These are phyloP conservation scores for Pristionchus maxplancki DNA, from an alignment of 2,888 invertebrate genomes.

Conservation along the genomic window DNA sequence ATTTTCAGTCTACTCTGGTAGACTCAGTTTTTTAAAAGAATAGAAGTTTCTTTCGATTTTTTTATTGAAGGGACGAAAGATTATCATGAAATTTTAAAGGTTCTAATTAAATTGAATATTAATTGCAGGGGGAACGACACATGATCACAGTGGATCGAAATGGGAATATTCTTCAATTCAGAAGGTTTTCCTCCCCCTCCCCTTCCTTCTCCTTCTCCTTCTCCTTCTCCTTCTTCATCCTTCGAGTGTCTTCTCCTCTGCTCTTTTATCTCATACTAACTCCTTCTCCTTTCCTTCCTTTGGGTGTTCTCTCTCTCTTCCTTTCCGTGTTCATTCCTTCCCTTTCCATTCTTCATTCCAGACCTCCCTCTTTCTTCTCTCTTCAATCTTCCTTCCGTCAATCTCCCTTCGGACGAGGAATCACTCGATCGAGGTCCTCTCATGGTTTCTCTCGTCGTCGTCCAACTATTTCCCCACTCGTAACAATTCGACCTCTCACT, in stretches of 20 bases:
- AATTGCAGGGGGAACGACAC: slow-evolving; percentile 21
- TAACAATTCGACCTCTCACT: slow-evolving; percentile 1
- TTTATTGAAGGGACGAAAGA: too few relatives aligned
- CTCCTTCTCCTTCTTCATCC: not conserved
- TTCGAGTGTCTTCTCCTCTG: not conserved
- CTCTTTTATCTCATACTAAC: not conserved
- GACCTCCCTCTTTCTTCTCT: slow-evolving; percentile 16
- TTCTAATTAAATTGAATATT: too few relatives aligned
- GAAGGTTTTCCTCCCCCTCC: slow-evolving; percentile 9
- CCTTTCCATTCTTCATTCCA: slow-evolving; percentile 17
- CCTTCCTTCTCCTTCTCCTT: not conserved
- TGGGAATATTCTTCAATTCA: slow-evolving; percentile 41
- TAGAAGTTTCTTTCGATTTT: too few relatives aligned
- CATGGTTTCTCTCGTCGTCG: slow-evolving; percentile 41
- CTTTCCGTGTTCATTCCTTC: not conserved
- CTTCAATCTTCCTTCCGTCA: slow-evolving; percentile 19
- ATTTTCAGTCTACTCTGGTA: too few relatives aligned
- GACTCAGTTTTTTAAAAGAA: too few relatives aligned
- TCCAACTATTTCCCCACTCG: not conserved
- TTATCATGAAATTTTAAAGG: too few relatives aligned
- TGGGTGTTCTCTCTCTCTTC: not conserved
- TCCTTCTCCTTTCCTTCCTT: not conserved
- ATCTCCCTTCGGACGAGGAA: not conserved
- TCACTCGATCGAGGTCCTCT: slow-evolving; percentile 39
- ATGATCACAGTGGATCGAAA: slow-evolving; percentile 37